Evolutionary conservation across 2,888 invertebrate species (phyloP).

Genomic region (Tipula vernalis): DNA sequence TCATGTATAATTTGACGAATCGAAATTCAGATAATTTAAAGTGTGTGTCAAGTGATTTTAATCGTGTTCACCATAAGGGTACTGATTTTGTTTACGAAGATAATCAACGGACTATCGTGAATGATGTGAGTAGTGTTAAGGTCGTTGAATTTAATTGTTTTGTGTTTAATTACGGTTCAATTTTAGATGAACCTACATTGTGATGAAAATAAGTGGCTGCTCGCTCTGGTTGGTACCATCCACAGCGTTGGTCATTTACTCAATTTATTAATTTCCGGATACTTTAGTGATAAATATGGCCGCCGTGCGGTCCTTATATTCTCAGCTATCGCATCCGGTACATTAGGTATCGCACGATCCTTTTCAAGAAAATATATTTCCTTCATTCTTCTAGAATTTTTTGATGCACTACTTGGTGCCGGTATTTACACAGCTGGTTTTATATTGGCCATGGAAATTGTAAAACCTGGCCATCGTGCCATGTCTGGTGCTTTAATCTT

Average conservation of each 20-base stretch:
- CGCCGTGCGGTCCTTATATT: not conserved
- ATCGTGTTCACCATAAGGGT: not conserved
- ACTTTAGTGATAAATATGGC: not conserved
- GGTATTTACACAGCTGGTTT: slow-evolving; percentile 26
- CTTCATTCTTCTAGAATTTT: not conserved
- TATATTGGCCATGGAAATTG: slow-evolving; percentile 59
- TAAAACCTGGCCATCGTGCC: slow-evolving; percentile 53
- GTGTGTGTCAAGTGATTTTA: not conserved
- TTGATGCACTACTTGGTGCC: not conserved
- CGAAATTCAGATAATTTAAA: not conserved
- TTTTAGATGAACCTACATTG: not conserved
- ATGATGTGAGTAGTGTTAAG: not conserved
- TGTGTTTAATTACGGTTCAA: not conserved
- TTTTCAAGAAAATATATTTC: not conserved
- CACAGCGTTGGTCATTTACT: not conserved
- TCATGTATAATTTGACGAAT: not conserved
- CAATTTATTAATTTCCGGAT: not conserved
- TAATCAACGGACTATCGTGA: not conserved
- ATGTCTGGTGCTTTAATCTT: slow-evolving; percentile 51
- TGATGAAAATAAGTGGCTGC: not conserved
- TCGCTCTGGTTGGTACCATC: not conserved
- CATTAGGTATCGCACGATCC: not conserved
- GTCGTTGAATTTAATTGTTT: not conserved
- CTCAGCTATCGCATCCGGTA: not conserved
- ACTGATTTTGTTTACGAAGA: not conserved